Evolutionary conservation across 2,113 vertebrate species (phyloP).

Genomic region (Silurus glanis): DNA sequence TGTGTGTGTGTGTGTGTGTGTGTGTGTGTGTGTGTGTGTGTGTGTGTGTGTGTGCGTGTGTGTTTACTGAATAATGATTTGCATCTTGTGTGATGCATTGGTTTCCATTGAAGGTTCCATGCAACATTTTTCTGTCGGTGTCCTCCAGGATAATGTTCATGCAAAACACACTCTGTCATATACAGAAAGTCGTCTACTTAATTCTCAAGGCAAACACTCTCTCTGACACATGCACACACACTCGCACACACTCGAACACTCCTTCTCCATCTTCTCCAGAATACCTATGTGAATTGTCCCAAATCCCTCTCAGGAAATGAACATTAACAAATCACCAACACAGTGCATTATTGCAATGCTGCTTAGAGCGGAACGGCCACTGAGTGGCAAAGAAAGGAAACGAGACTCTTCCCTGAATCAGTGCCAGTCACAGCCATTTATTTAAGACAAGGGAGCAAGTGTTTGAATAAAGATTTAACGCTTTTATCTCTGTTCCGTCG

Average conservation of each 20-base stretch:
- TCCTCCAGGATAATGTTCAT: background rate
- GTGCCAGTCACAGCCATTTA: conserved; percentile 57
- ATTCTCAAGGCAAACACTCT: conserved; percentile 5
- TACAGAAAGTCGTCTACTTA: background rate
- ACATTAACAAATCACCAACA: conserved; percentile 68
- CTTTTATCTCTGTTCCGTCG: conserved; percentile 39
- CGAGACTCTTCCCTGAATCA: conserved; percentile 58
- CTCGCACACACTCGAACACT: conserved; percentile 38
- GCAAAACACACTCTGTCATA: background rate
- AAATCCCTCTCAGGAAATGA: conserved; percentile 56
- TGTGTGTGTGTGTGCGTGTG: conserved; percentile 9
- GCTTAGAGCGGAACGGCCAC: conserved; percentile 60
- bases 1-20: conserved; percentile 27
- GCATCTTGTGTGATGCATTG: conserved; percentile 36
- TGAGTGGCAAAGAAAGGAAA: conserved; percentile 62
- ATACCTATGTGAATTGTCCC: conserved; percentile 61
- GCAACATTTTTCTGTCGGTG: background rate
- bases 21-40: background rate
- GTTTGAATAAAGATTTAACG: conserved; percentile 53
- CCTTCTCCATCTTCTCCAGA: conserved; percentile 65
- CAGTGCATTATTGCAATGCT: conserved; percentile 57
- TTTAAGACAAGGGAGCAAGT: conserved; percentile 57
- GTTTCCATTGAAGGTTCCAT: background rate
- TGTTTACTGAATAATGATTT: background rate
- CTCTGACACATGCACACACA: conserved; percentile 32